phyloP scores from a whole-genome alignment of 1,140 invertebrate genomes.

The Eciton burchellii region DNA sequence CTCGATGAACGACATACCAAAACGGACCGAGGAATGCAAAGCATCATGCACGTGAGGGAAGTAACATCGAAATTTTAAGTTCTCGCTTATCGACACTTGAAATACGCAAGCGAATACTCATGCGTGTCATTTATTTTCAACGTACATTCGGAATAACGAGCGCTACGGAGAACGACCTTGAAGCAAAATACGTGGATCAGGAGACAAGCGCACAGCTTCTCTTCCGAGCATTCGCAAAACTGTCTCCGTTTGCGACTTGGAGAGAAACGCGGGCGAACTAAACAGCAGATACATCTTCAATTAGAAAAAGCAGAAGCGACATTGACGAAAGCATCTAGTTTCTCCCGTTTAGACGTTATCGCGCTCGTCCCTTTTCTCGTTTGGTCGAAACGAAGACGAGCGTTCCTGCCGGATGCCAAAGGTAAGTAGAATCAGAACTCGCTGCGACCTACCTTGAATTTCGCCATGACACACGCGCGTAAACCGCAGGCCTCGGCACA shows the following conservation, averaged over 20 bases:
- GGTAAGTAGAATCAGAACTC: background rate
- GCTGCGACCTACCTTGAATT: slow-evolving; percentile 78
- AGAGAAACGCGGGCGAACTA: background rate
- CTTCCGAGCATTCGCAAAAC: too few species aligned
- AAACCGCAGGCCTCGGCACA: slow-evolving; percentile 68
- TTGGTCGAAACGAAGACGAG: background rate
- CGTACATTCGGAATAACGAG: too few species aligned
- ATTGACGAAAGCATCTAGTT: background rate
- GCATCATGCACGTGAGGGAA: background rate
- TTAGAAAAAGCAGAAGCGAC: slow-evolving; percentile 8
- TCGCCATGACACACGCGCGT: slow-evolving; percentile 79
- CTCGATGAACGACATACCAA: background rate
- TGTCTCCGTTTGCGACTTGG: too few species aligned
- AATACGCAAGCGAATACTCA: background rate
- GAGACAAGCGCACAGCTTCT: too few species aligned
- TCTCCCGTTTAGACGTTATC: too few species aligned
- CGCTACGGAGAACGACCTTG: too few species aligned
- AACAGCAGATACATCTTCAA: background rate
- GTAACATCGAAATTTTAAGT: slow-evolving; percentile 17
- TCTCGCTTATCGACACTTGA: background rate
- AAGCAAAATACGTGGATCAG: too few species aligned
- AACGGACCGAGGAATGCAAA: background rate
- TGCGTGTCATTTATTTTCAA: background rate
- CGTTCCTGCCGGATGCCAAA: background rate
- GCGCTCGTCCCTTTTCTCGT: background rate